Evolutionary conservation across 2,888 invertebrate species (phyloP).

Genomic region (Leptopterna dolabrata): DNA sequence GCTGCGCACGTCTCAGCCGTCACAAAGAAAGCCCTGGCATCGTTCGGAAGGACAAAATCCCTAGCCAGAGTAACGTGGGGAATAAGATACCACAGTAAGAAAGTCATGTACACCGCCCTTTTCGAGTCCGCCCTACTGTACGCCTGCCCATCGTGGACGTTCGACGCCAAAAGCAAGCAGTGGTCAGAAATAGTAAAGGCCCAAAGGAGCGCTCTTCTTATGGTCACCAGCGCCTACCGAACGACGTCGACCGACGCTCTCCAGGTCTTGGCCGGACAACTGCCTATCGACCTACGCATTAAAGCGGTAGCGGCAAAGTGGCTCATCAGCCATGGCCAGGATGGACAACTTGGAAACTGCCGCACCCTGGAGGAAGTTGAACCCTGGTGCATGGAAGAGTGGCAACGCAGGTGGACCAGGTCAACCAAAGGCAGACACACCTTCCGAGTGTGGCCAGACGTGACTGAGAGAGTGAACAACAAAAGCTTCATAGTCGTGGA

Average conservation of each 20-base stretch:
- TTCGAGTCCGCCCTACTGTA: slow-evolving; percentile 10
- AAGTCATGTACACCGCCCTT: slow-evolving; percentile 26
- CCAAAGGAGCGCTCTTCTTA: slow-evolving; percentile 15
- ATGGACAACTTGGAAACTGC: background rate
- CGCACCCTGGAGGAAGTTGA: background rate
- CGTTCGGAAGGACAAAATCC: slow-evolving; percentile 13
- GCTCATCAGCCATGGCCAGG: background rate
- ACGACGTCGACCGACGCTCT: slow-evolving; percentile 11
- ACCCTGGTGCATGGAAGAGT: background rate
- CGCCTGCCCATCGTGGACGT: slow-evolving; percentile 29
- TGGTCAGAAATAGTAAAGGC: background rate
- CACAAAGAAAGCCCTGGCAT: background rate
- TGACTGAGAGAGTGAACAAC: background rate
- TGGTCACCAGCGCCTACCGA: slow-evolving; percentile 17
- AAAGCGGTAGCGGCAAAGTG: background rate
- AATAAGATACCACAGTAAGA: background rate
- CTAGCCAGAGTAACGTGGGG: slow-evolving; percentile 16
- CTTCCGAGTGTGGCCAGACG: background rate
- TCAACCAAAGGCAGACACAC: background rate
- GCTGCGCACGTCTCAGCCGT: background rate
- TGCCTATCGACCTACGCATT: background rate
- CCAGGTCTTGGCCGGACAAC: slow-evolving; percentile 11
- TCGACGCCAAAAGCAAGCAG: background rate
- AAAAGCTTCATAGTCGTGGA: background rate
- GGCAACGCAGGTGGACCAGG: background rate